phyloP scores from a whole-genome alignment of 2,888 invertebrate genomes.

The Pseudococcus viburni region DNA sequence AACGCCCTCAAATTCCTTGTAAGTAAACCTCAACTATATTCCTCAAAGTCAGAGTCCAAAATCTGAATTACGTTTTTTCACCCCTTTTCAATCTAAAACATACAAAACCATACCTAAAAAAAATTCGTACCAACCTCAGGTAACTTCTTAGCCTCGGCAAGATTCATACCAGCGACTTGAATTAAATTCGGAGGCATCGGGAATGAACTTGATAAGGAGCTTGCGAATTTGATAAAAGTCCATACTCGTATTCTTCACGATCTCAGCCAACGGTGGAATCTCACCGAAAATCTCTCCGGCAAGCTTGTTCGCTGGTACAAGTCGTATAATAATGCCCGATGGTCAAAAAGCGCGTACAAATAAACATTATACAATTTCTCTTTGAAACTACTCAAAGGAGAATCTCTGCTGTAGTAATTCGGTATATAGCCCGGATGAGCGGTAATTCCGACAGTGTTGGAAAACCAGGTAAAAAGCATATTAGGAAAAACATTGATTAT shows the following conservation, averaged over 20 bases:
- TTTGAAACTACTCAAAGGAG: neutral
- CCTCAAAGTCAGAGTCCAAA: no score
- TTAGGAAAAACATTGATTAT: conserved; percentile 24
- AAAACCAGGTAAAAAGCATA: conserved; percentile 67
- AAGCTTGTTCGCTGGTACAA: neutral
- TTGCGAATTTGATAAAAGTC: neutral
- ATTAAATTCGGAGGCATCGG: neutral
- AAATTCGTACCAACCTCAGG: neutral
- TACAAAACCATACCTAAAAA: no score
- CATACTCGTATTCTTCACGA: conserved; percentile 49
- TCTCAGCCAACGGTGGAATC: neutral
- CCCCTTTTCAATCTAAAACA: no score
- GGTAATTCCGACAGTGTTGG: conserved; percentile 67
- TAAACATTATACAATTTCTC: conserved; percentile 7
- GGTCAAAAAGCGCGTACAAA: neutral
- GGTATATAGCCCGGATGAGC: conserved; percentile 67
- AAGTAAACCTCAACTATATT: no score
- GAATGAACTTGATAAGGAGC: neutral
- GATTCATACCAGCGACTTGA: neutral
- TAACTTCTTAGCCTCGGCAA: neutral
- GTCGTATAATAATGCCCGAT: neutral
- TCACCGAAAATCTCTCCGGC: conserved; percentile 12
- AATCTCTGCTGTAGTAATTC: neutral
- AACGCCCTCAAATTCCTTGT: no score
- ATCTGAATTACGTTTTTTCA: no score